Percentiles rank a stretch among this genome's conserved stretches.
phyloP scores from a whole-genome alignment of 2,888 invertebrate species.

The Xestia sexstrigata region DNA sequence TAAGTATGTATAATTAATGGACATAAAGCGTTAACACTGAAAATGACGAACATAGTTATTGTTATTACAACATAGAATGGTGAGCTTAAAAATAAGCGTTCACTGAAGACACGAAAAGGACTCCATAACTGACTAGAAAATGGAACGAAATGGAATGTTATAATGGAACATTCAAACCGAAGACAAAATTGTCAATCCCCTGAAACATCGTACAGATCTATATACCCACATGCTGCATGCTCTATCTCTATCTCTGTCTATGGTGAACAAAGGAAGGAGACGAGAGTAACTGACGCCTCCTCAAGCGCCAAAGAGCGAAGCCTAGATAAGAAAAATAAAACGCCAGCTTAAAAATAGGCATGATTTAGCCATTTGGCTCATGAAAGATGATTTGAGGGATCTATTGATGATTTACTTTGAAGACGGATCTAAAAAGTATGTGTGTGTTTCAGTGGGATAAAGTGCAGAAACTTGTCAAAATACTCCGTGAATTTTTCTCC shows the following conservation, averaged over 20 bases:
- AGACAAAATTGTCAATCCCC: constrained; percentile 9
- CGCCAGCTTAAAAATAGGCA: constrained; percentile 15
- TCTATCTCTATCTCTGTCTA: constrained; percentile 5
- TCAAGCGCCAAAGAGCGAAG: constrained; percentile 34
- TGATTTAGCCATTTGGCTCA: background rate
- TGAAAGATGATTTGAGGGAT: background rate
- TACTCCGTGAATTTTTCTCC: background rate
- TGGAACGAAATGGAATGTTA: constrained; percentile 1
- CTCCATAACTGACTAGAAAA: background rate
- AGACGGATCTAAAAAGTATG: background rate
- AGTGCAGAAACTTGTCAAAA: background rate
- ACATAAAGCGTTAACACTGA: constrained; percentile 7
- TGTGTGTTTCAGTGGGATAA: background rate
- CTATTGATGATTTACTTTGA: background rate
- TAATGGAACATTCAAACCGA: constrained; percentile 24
- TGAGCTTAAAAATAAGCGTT: constrained; percentile 6
- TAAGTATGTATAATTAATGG: background rate
- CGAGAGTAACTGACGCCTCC: constrained; percentile 25
- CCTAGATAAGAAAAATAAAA: constrained; percentile 44
- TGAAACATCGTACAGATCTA: background rate
- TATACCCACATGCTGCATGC: constrained; percentile 37
- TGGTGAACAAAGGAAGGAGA: constrained; percentile 48
- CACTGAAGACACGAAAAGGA: constrained; percentile 10
- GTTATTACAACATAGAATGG: constrained; percentile 8
- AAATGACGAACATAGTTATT: constrained; percentile 9